These are phyloP conservation scores for Ptilodon capucinus DNA, from an alignment of 2,888 invertebrate genomes.

Conservation along the genomic window DNA sequence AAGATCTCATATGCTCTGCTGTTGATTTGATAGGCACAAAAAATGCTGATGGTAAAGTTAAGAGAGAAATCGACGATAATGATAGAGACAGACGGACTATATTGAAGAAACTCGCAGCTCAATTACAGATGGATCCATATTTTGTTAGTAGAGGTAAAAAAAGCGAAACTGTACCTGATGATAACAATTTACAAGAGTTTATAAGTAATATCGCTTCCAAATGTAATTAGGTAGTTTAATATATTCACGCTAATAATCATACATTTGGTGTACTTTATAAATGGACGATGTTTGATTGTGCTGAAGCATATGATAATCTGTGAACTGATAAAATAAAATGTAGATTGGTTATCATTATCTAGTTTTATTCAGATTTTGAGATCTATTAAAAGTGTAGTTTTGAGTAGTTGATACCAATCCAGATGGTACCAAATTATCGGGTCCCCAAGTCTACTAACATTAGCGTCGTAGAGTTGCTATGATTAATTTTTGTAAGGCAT, in stretches of 20 bases:
- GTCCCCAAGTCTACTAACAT: no score
- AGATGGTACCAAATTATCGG: no score
- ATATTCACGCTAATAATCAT: background rate
- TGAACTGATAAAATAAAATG: slow-evolving; percentile 43
- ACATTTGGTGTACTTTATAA: background rate
- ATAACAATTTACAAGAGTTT: slow-evolving; percentile 52
- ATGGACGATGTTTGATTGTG: background rate
- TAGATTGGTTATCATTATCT: slow-evolving; percentile 35
- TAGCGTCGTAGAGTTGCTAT: no score
- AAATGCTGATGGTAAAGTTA: slow-evolving; percentile 44
- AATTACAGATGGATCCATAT: slow-evolving; percentile 72
- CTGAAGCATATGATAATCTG: slow-evolving; percentile 24
- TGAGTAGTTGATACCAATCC: no score
- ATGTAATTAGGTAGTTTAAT: slow-evolving; percentile 45
- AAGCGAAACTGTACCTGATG: slow-evolving; percentile 34
- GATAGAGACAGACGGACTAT: slow-evolving; percentile 68
- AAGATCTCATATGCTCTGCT: slow-evolving; percentile 65
- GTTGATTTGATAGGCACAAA: slow-evolving; percentile 51
- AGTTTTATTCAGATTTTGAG: background rate
- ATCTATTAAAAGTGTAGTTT: no score
- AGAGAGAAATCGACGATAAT: slow-evolving; percentile 57
- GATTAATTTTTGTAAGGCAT: no score
- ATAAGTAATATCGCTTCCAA: slow-evolving; percentile 55
- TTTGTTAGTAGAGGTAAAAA: slow-evolving; percentile 74
- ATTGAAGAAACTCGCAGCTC: slow-evolving; percentile 68